Percentiles rank a stretch among this genome's conserved stretches.
Evolutionary conservation across 1,140 invertebrate species (phyloP).

Genomic region (Diprion similis): DNA sequence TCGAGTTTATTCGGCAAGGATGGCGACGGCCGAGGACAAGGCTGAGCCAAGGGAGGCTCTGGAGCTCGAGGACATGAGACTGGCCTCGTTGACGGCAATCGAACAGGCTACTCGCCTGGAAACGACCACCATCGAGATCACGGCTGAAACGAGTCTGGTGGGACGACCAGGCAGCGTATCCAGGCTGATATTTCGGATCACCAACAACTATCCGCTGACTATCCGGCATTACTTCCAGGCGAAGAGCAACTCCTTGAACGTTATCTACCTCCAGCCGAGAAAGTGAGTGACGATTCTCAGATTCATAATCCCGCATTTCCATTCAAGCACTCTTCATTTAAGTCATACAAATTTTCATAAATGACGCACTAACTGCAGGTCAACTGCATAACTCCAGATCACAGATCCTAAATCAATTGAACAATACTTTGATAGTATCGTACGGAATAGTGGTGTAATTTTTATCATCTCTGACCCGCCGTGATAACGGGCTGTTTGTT

Average conservation of each 20-base stretch:
- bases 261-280: constrained; percentile 23
- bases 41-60: constrained; percentile 22
- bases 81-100: constrained; percentile 17
- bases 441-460: no score
- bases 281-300: not conserved
- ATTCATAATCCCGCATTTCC: no score
- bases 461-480: not conserved
- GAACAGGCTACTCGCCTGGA: constrained; percentile 20
- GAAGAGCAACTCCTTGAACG: constrained; percentile 30
- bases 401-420: no score
- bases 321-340: no score
- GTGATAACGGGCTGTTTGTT: not conserved
- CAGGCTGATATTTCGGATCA: constrained; percentile 41
- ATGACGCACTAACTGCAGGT: constrained; percentile 9
- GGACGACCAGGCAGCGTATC: constrained; percentile 34
- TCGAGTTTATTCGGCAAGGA: not conserved
- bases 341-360: not conserved
- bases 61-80: constrained; percentile 29
- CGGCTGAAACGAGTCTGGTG: constrained; percentile 38
- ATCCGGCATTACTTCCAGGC: constrained; percentile 33
- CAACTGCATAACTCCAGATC: no score
- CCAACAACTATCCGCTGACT: constrained; percentile 38
- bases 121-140: constrained; percentile 41
- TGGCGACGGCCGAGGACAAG: not conserved
- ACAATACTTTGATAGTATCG: not conserved